These are phyloP conservation scores for Drosophila picticornis DNA, from an alignment of 2,888 invertebrate species.

Conservation along the genomic window DNA sequence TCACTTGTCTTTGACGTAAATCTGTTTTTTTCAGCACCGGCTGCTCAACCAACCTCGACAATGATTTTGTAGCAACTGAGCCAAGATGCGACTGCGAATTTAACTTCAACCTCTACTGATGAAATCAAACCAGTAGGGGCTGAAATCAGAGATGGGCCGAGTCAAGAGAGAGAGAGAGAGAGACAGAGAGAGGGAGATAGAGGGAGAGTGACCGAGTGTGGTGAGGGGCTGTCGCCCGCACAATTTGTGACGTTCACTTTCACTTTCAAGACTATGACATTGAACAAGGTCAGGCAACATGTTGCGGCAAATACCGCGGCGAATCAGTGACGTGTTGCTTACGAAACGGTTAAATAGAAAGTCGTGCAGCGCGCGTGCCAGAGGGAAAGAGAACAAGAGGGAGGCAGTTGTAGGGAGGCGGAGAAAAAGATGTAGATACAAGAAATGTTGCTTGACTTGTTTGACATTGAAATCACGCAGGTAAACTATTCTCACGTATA, in stretches of 20 bases:
- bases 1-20: conserved; percentile 9
- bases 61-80: conserved; percentile 60
- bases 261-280: conserved; percentile 61
- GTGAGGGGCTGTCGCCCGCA: background rate
- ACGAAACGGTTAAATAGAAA: conserved; percentile 53
- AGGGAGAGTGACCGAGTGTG: background rate
- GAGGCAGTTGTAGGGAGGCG: background rate
- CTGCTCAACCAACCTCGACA: conserved; percentile 63
- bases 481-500: conserved; percentile 4
- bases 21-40: background rate
- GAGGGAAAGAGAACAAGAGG: background rate
- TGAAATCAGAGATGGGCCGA: conserved; percentile 37
- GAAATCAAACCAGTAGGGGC: conserved; percentile 52
- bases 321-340: conserved; percentile 58
- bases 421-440: conserved; percentile 53
- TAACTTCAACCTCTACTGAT: conserved; percentile 55
- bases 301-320: conserved; percentile 48
- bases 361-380: conserved; percentile 34
- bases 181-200: too few relatives aligned
- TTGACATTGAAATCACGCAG: conserved; percentile 71
- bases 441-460: conserved; percentile 62
- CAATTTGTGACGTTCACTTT: conserved; percentile 71
- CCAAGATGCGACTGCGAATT: conserved; percentile 31
- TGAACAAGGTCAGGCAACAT: conserved; percentile 77
- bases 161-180: background rate